Evolutionary conservation across 2,797 vertebrate genomes (phyloP).

Genomic region (Lacerta bilineata): DNA sequence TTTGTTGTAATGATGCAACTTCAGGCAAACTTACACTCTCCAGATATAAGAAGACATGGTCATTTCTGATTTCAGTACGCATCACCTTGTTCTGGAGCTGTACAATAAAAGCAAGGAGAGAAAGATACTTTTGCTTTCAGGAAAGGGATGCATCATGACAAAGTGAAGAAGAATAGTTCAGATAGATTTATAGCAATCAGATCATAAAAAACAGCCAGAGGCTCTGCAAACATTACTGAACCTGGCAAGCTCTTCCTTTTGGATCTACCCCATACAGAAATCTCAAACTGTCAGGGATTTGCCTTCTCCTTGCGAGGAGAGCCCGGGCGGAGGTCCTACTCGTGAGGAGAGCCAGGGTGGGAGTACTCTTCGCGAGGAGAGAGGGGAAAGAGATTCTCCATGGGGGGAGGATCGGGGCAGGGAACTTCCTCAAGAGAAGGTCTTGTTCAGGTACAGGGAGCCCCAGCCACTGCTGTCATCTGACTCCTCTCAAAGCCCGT

Average conservation of each 20-base stretch:
- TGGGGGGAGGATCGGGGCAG: too few relatives aligned
- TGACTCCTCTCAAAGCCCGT: too few relatives aligned
- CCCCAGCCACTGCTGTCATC: too few relatives aligned
- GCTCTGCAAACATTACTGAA: neutral
- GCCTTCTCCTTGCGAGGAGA: too few relatives aligned
- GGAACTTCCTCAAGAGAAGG: too few relatives aligned
- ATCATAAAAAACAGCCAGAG: too few relatives aligned
- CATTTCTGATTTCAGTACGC: slow-evolving; percentile 23
- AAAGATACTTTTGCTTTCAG: neutral
- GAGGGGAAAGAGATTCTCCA: too few relatives aligned
- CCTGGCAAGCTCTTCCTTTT: neutral
- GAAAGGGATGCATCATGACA: neutral
- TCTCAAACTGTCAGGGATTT: neutral
- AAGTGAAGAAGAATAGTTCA: neutral
- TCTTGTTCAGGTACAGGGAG: too few relatives aligned
- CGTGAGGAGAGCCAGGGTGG: too few relatives aligned
- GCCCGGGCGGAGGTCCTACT: too few relatives aligned
- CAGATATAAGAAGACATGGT: slow-evolving; percentile 23
- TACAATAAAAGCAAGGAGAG: neutral
- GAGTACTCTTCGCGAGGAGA: too few relatives aligned
- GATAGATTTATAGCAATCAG: too few relatives aligned
- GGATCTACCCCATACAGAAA: neutral
- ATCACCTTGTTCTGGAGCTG: slow-evolving; percentile 8
- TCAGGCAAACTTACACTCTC: neutral
- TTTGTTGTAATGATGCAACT: neutral